Percentiles rank a stretch among this genome's conserved stretches.
These are phyloP conservation scores for Halocaridina rubra DNA, from an alignment of 2,888 invertebrate species.

Conservation along the genomic window DNA sequence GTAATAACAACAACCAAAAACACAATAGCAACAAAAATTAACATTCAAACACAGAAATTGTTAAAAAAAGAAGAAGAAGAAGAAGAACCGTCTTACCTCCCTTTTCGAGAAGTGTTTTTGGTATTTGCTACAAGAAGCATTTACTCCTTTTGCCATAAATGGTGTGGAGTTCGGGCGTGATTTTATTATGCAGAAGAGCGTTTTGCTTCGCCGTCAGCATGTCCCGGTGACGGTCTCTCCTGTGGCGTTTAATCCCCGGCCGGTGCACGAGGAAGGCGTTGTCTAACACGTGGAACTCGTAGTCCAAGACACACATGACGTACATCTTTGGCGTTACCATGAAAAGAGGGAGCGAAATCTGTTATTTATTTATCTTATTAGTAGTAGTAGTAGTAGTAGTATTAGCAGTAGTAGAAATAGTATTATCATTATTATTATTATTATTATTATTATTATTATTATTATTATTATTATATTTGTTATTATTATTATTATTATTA, in stretches of 20 bases:
- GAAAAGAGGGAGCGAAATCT: background rate
- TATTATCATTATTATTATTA: background rate
- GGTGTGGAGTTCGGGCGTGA: constrained; percentile 86
- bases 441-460: background rate
- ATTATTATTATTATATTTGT: background rate
- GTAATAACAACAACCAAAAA: background rate
- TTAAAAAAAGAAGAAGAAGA: no score
- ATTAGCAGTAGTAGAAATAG: background rate
- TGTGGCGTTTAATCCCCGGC: constrained; percentile 88
- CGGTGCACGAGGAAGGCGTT: constrained; percentile 94
- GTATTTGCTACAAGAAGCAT: constrained; percentile 57
- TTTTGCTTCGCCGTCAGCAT: constrained; percentile 82
- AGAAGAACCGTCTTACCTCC: no score
- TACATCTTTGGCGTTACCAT: constrained; percentile 79
- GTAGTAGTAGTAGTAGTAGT: no score
- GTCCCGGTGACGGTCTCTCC: constrained; percentile 82
- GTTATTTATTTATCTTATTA: no score
- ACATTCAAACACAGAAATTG: background rate
- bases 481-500: background rate
- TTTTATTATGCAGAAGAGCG: constrained; percentile 80
- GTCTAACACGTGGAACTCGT: constrained; percentile 92
- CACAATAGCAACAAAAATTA: background rate
- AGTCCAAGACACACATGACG: constrained; percentile 88
- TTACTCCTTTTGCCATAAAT: constrained; percentile 76
- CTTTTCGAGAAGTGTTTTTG: no score